phyloP scores from a whole-genome alignment of 2,113 vertebrate species.

The Stegostoma tigrinum region DNA sequence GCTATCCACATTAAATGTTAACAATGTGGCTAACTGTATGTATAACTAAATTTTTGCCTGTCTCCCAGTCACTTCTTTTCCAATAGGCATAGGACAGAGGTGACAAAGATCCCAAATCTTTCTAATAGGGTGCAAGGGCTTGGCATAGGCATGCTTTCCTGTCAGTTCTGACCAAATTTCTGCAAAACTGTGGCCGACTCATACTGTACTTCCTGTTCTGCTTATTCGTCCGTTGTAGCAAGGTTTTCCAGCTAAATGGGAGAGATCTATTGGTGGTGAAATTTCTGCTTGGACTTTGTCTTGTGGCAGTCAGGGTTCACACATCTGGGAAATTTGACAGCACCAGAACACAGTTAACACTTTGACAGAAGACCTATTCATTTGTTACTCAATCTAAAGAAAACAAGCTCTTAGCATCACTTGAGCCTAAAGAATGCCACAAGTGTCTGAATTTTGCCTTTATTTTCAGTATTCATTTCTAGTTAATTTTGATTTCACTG shows the following conservation, averaged over 20 bases:
- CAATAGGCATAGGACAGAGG: background rate
- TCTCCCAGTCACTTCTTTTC: background rate
- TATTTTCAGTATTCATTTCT: no score
- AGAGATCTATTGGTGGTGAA: background rate
- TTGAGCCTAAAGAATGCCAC: no score
- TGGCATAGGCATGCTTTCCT: background rate
- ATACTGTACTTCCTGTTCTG: no score
- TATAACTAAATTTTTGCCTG: background rate
- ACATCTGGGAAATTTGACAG: background rate
- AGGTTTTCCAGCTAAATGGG: background rate
- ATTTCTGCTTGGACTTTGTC: background rate
- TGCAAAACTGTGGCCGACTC: background rate
- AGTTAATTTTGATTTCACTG: background rate
- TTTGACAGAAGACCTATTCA: background rate
- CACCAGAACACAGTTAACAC: no score
- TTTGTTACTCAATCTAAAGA: background rate
- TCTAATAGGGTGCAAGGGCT: background rate
- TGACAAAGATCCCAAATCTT: background rate
- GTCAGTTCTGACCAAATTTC: background rate
- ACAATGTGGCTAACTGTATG: background rate
- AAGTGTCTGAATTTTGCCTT: no score
- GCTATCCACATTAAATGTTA: background rate
- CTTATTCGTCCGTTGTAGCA: background rate
- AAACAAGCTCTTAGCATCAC: no score
- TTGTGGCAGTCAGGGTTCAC: background rate